Conservation (phyloP, 2,888 invertebrate genomes). For the Perizoma affinitatum region DNA sequence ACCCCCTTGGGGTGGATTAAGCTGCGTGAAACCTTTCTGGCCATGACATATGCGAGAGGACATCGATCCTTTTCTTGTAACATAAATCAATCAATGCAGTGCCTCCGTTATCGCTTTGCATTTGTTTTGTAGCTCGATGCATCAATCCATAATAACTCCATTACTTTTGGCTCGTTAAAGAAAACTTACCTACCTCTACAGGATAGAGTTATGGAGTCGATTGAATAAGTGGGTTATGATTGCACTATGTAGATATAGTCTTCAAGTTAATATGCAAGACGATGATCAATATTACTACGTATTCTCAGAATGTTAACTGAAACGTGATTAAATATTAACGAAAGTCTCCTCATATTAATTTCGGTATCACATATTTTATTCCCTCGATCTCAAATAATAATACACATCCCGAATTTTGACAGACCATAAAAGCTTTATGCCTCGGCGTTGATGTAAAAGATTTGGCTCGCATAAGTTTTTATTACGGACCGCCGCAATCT, state of each 20-base stretch:
- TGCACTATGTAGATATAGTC: too few species aligned
- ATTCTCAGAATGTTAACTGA: constrained; percentile 1
- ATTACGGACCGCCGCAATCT: constrained; percentile 41
- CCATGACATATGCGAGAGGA: constrained; percentile 59
- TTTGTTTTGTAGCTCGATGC: too few species aligned
- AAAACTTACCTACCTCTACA: too few species aligned
- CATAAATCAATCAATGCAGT: constrained; percentile 45
- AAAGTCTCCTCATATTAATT: background rate
- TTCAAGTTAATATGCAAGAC: too few species aligned
- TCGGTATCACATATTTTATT: constrained; percentile 8
- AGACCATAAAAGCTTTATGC: constrained; percentile 35
- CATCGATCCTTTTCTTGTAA: constrained; percentile 59
- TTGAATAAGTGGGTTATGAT: too few species aligned
- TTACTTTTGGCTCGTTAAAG: too few species aligned
- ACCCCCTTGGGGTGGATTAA: constrained; percentile 67
- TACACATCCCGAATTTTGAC: constrained; percentile 26
- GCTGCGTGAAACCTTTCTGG: constrained; percentile 75
- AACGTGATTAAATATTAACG: constrained; percentile 5
- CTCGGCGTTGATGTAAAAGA: constrained; percentile 33
- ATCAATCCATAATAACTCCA: too few species aligned
- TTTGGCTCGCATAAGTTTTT: constrained; percentile 43
- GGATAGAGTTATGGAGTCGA: too few species aligned
- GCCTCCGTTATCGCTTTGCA: background rate
- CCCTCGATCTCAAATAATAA: constrained; percentile 16
- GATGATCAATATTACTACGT: background rate